Percentiles rank a stretch among this genome's conserved stretches.
These are phyloP conservation scores for Gila robusta DNA, from an alignment of 2,797 vertebrate genomes.

Conservation along the genomic window DNA sequence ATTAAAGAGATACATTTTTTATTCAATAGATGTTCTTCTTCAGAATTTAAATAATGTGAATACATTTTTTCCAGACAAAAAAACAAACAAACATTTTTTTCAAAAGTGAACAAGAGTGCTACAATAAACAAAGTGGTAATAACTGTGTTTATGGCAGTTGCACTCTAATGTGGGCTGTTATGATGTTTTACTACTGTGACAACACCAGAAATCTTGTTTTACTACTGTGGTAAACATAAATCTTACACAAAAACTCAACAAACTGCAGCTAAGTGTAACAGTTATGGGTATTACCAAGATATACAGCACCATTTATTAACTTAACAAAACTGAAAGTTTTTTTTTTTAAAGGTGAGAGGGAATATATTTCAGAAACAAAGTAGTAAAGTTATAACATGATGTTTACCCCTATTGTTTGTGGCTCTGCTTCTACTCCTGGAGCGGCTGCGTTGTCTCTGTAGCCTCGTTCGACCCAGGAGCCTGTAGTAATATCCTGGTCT, in stretches of 20 bases:
- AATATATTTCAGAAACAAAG: not conserved
- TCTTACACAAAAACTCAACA: slow-evolving; percentile 13
- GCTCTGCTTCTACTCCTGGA: slow-evolving; percentile 94
- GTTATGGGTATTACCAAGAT: not conserved
- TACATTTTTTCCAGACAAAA: not conserved
- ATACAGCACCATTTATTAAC: not conserved
- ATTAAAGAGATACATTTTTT: not conserved
- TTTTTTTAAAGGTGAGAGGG: not conserved
- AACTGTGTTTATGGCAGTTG: slow-evolving; percentile 35
- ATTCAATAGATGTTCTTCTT: not conserved
- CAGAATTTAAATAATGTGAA: not conserved
- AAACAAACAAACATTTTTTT: not conserved
- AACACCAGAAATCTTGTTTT: not conserved
- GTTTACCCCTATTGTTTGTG: slow-evolving; percentile 85
- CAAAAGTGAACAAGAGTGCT: not conserved
- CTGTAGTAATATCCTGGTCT: slow-evolving; percentile 97
- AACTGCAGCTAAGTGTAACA: not conserved
- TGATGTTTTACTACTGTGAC: slow-evolving; percentile 7
- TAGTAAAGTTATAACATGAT: slow-evolving; percentile 13
- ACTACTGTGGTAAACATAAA: not conserved
- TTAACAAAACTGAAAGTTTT: not conserved
- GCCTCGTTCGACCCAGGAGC: slow-evolving; percentile 92
- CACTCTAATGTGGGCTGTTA: not conserved
- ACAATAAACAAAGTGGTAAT: slow-evolving; percentile 18
- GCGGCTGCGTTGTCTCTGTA: slow-evolving; percentile 95